Percentiles rank a stretch among this genome's conserved stretches.
phyloP scores from a whole-genome alignment of 2,888 invertebrate genomes.

The Andricus quercusramuli region DNA sequence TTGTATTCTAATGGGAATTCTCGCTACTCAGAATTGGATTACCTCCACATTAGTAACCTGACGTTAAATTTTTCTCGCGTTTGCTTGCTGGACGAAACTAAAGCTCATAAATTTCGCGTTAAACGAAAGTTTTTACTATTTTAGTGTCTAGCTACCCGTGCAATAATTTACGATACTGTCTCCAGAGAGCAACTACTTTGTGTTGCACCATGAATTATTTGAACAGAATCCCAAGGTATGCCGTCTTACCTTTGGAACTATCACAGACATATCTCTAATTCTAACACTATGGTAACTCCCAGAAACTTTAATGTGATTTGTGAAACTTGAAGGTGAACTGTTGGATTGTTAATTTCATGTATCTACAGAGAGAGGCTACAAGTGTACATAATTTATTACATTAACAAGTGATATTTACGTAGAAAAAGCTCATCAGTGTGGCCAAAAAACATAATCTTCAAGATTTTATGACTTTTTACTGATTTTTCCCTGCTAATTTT shows the following conservation, averaged over 20 bases:
- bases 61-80: slow-evolving; percentile 6
- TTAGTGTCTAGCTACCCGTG: slow-evolving; percentile 11
- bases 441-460: no score
- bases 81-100: slow-evolving; percentile 1
- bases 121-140: slow-evolving; percentile 38
- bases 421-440: background rate
- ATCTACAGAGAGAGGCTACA: background rate
- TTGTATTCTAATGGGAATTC: background rate
- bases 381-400: background rate
- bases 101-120: slow-evolving; percentile 26
- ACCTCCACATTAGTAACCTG: background rate
- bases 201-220: slow-evolving; percentile 36
- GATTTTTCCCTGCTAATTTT: no score
- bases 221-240: slow-evolving; percentile 40
- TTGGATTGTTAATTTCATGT: slow-evolving; percentile 31
- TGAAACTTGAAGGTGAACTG: slow-evolving; percentile 13
- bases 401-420: background rate
- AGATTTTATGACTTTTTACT: no score
- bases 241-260: slow-evolving; percentile 35
- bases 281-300: slow-evolving; percentile 32
- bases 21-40: background rate
- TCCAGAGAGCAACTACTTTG: slow-evolving; percentile 37
- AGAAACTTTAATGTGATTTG: slow-evolving; percentile 38
- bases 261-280: slow-evolving; percentile 28
- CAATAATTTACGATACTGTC: slow-evolving; percentile 34